These are phyloP conservation scores for Phrynocephalus vlangalii DNA, from an alignment of 2,797 vertebrate genomes.

Conservation along the genomic window DNA sequence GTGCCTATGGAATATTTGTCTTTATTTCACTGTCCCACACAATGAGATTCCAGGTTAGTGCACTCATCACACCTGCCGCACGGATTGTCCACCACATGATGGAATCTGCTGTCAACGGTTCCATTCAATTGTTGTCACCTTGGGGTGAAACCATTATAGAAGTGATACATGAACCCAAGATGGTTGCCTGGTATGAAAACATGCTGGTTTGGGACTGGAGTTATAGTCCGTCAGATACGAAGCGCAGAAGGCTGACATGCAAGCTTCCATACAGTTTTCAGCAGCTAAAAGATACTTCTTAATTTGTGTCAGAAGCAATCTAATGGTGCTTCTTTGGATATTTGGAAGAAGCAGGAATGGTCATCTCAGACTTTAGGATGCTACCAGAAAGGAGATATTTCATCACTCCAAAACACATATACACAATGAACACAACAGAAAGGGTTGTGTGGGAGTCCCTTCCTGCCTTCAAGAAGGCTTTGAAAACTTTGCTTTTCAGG, in stretches of 20 bases:
- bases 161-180: not conserved
- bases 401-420: too few relatives aligned
- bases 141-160: not conserved
- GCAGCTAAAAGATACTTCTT: not conserved
- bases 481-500: too few relatives aligned
- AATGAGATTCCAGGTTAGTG: slow-evolving; percentile 18
- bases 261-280: not conserved
- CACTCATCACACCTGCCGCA: not conserved
- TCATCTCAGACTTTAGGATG: too few relatives aligned
- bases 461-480: too few relatives aligned
- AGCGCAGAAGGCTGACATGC: too few relatives aligned
- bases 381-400: too few relatives aligned
- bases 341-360: too few relatives aligned
- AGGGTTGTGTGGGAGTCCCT: too few relatives aligned
- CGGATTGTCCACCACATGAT: not conserved
- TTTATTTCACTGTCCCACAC: slow-evolving; percentile 7
- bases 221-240: too few relatives aligned
- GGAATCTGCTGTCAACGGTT: not conserved
- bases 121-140: not conserved
- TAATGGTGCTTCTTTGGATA: too few relatives aligned
- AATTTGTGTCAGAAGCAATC: too few relatives aligned
- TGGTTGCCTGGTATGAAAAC: not conserved
- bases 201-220: not conserved
- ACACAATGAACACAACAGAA: too few relatives aligned
- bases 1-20: slow-evolving; percentile 13